phyloP scores from a whole-genome alignment of 2,888 invertebrate genomes.

The Scrobipalpa atriplicella region DNA sequence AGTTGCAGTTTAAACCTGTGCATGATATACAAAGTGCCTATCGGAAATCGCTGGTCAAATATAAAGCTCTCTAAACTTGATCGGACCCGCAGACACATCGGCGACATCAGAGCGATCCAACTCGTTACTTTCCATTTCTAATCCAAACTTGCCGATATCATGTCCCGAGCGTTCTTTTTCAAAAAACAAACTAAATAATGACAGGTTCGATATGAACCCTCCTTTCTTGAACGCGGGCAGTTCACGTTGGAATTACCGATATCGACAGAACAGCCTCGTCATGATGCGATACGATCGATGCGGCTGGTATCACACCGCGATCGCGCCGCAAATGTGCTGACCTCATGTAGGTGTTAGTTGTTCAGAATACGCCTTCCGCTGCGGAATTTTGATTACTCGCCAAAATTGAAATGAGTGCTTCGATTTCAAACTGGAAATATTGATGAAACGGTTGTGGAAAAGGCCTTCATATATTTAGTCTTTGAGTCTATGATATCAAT shows the following conservation, averaged over 20 bases:
- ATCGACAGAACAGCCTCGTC: constrained; percentile 75
- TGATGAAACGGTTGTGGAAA: not conserved
- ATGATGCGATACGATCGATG: constrained; percentile 76
- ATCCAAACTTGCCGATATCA: constrained; percentile 42
- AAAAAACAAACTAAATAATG: constrained; percentile 64
- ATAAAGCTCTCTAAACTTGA: not conserved
- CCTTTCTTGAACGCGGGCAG: constrained; percentile 67
- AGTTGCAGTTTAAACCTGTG: too few relatives aligned
- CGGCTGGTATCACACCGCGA: constrained; percentile 77
- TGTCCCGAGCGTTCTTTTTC: constrained; percentile 41
- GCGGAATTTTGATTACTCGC: constrained; percentile 56
- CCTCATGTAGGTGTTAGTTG: constrained; percentile 74
- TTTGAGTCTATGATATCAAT: not conserved
- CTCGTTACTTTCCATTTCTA: constrained; percentile 24
- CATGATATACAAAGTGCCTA: not conserved
- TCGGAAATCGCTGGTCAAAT: not conserved
- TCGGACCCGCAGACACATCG: not conserved
- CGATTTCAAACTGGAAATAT: constrained; percentile 2
- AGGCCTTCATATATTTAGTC: not conserved
- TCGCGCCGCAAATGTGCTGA: constrained; percentile 75
- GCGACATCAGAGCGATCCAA: constrained; percentile 16
- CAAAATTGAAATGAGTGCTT: constrained; percentile 37
- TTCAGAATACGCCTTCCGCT: constrained; percentile 60
- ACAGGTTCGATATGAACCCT: constrained; percentile 61
- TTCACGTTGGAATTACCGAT: constrained; percentile 69